These are phyloP conservation scores for Chrysemys picta DNA, from an alignment of 2,113 vertebrate species.

Conservation along the genomic window DNA sequence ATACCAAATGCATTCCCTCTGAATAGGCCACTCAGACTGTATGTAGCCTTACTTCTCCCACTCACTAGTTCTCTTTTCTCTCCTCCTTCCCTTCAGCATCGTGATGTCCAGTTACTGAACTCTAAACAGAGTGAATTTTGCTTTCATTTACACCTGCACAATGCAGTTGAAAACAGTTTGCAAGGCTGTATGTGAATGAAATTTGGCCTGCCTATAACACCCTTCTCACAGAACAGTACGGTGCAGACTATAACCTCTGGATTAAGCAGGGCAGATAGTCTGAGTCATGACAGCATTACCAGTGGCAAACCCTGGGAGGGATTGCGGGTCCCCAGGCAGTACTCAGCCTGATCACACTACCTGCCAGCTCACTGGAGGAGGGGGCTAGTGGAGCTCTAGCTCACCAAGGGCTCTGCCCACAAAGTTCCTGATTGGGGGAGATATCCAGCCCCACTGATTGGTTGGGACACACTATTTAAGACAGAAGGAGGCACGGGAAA, in stretches of 20 bases:
- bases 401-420: too few species aligned
- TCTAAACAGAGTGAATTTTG: neutral
- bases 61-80: neutral
- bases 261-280: neutral
- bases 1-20: neutral
- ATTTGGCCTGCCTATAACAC: too few species aligned
- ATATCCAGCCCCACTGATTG: too few species aligned
- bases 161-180: neutral
- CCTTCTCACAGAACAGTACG: neutral
- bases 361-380: too few species aligned
- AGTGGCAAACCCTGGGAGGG: neutral
- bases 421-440: too few species aligned
- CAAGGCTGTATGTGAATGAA: too few species aligned
- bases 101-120: neutral
- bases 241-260: neutral
- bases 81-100: neutral
- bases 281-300: neutral
- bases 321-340: too few species aligned
- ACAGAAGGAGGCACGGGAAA: too few species aligned
- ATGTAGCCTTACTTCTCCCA: accelerated
- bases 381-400: too few species aligned
- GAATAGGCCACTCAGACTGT: neutral
- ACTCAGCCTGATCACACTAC: too few species aligned
- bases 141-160: neutral
- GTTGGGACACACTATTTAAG: too few species aligned